These are phyloP conservation scores for Kryptopterus vitreolus DNA, from an alignment of 2,797 vertebrate species.

Conservation along the genomic window DNA sequence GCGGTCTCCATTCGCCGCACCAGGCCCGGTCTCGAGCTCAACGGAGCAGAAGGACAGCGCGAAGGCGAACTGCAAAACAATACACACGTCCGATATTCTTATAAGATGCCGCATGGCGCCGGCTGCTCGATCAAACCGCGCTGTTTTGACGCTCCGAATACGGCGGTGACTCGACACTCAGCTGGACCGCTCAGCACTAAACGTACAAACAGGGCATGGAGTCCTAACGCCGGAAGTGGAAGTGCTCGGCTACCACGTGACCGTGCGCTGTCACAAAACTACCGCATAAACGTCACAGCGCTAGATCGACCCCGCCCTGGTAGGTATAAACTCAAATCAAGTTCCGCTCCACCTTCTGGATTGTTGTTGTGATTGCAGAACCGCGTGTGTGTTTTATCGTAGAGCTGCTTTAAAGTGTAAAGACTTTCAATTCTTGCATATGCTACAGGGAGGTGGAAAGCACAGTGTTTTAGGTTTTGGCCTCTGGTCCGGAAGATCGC, in stretches of 20 bases:
- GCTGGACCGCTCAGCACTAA: not conserved
- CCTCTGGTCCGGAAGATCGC: too few relatives aligned
- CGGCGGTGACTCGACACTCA: not conserved
- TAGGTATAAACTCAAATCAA: not conserved
- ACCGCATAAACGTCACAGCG: not conserved
- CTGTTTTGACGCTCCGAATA: not conserved
- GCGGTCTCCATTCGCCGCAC: constrained; percentile 75
- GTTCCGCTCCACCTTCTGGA: too few relatives aligned
- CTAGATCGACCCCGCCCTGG: not conserved
- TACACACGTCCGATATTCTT: constrained; percentile 51
- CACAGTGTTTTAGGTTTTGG: too few relatives aligned
- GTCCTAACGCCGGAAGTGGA: constrained; percentile 16
- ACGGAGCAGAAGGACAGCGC: constrained; percentile 62
- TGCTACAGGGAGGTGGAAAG: too few relatives aligned
- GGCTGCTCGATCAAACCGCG: constrained; percentile 39
- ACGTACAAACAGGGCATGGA: not conserved
- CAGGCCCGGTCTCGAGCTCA: constrained; percentile 74
- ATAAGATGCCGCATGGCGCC: constrained; percentile 37
- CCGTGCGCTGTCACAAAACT: not conserved
- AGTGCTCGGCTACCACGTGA: not conserved
- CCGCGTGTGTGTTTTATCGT: too few relatives aligned
- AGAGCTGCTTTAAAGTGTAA: too few relatives aligned
- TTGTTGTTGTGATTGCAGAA: too few relatives aligned
- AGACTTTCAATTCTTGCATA: too few relatives aligned
- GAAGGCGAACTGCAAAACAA: constrained; percentile 58